Conservation (phyloP, 2,113 vertebrate genomes). For the Prinia subflava region DNA sequence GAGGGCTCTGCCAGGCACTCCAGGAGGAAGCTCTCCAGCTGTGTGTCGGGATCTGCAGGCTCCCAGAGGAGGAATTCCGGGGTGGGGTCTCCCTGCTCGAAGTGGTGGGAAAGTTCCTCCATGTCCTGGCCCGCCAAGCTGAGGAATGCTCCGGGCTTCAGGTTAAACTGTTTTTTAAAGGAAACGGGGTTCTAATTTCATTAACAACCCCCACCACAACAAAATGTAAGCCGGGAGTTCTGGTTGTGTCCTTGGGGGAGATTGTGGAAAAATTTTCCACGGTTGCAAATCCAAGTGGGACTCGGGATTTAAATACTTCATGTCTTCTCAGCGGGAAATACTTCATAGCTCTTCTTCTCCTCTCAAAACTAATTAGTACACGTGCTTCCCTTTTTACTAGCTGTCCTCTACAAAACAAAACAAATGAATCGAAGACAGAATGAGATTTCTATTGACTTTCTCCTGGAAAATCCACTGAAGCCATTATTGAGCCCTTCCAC, state of each 20-base stretch:
- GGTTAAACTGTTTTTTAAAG: not conserved
- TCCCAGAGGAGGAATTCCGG: constrained; percentile 74
- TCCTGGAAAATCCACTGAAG: not conserved
- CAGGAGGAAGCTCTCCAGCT: constrained; percentile 64
- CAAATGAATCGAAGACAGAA: not conserved
- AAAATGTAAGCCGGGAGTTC: not conserved
- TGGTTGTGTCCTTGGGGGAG: not conserved
- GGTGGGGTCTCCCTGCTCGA: constrained; percentile 62
- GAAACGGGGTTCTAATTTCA: not conserved
- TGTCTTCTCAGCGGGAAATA: constrained; percentile 68
- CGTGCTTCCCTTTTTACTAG: not conserved
- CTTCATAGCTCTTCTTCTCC: constrained; percentile 41
- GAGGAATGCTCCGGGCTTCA: not conserved
- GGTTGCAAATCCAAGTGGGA: not conserved
- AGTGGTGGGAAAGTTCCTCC: constrained; percentile 71
- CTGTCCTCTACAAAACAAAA: not conserved
- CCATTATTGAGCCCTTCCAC: not conserved
- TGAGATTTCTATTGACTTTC: not conserved
- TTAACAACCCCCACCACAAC: too few species aligned
- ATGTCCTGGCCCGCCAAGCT: not conserved
- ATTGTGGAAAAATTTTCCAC: not conserved
- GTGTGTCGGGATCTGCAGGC: constrained; percentile 38
- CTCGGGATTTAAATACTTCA: constrained; percentile 68
- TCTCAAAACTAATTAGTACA: constrained; percentile 66
- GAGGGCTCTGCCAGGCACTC: constrained; percentile 49